Percentiles rank a stretch among this genome's conserved stretches.
Evolutionary conservation across 2,888 invertebrate species (phyloP).

Genomic region (Hofmannophila pseudospretella): DNA sequence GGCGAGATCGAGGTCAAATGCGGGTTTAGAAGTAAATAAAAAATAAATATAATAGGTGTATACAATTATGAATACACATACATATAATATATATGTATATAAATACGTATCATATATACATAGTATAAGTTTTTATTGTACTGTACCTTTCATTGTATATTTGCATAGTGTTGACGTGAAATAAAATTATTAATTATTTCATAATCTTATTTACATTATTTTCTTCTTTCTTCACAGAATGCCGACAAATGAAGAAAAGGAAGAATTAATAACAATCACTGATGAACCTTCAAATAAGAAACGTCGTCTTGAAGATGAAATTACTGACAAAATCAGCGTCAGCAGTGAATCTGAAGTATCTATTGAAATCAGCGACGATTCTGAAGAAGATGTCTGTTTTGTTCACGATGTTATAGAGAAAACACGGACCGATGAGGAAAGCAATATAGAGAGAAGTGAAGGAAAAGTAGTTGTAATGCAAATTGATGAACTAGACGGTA

Average conservation of each 20-base stretch:
- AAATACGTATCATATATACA: too few relatives aligned
- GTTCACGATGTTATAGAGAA: conserved; percentile 10
- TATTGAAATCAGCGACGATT: conserved; percentile 42
- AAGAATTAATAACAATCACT: conserved; percentile 35
- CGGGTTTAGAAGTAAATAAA: too few relatives aligned
- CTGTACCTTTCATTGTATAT: too few relatives aligned
- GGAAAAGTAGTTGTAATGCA: conserved; percentile 1
- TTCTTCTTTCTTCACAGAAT: conserved; percentile 38
- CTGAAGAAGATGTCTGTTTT: conserved; percentile 27
- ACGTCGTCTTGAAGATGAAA: conserved; percentile 31
- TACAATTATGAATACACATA: too few relatives aligned
- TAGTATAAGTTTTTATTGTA: too few relatives aligned
- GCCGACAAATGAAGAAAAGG: conserved; percentile 20
- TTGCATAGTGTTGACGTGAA: too few relatives aligned
- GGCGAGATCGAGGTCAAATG: too few relatives aligned
- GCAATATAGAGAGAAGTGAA: conserved; percentile 4
- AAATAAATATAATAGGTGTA: too few relatives aligned
- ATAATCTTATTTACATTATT: too few relatives aligned
- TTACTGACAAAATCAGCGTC: conserved; percentile 48
- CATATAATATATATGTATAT: too few relatives aligned
- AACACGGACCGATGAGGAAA: conserved; percentile 10
- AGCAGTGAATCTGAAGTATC: conserved; percentile 52
- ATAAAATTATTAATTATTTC: too few relatives aligned
- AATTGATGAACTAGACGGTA: conserved; percentile 3
- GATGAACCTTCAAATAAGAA: conserved; percentile 52